phyloP scores from a whole-genome alignment of 1,140 invertebrate genomes.

The Venustaconcha ellipsiformis region DNA sequence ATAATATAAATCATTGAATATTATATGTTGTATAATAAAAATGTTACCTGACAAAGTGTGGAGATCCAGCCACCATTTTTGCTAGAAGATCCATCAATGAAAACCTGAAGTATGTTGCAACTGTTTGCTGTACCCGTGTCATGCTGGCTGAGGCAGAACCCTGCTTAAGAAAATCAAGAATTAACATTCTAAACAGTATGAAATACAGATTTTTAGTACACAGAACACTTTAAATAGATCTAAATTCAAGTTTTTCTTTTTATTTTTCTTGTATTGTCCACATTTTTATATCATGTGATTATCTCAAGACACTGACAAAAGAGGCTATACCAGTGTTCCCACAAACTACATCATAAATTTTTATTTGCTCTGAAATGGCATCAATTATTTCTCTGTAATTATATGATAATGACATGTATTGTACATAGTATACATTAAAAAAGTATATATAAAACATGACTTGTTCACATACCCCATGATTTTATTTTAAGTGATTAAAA shows the following conservation, averaged over 20 bases:
- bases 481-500: too few species aligned
- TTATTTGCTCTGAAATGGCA: too few species aligned
- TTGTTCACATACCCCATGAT: too few species aligned
- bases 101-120: slow-evolving; percentile 86
- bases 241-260: neutral
- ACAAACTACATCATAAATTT: too few species aligned
- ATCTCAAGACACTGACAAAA: neutral
- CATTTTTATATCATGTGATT: slow-evolving; percentile 2
- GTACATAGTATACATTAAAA: too few species aligned
- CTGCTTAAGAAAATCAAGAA: slow-evolving; percentile 13
- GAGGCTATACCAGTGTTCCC: neutral
- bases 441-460: too few species aligned
- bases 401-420: too few species aligned
- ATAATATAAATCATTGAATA: neutral
- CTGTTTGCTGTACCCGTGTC: slow-evolving; percentile 85
- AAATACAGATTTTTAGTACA: neutral
- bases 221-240: neutral
- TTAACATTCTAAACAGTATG: neutral
- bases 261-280: neutral
- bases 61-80: slow-evolving; percentile 81
- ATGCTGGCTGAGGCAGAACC: slow-evolving; percentile 73
- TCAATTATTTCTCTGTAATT: too few species aligned
- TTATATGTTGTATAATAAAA: neutral
- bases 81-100: slow-evolving; percentile 87
- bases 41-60: slow-evolving; percentile 79